Base-by-base conservation (phyloP, 92 coral and sea anemone species). In the Bergia puertoricense region DNA sequence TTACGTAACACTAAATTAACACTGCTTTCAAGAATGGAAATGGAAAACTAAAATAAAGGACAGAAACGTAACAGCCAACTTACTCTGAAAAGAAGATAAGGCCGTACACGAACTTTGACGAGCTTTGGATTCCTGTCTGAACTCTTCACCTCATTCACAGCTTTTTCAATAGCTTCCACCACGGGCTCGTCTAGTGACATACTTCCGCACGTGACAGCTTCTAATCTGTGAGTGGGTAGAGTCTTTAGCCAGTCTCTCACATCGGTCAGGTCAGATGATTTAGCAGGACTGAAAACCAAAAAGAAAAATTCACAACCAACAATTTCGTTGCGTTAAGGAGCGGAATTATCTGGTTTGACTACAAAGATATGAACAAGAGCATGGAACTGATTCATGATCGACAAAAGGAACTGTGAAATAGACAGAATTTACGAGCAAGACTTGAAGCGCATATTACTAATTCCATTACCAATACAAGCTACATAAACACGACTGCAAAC, bases 101-200 rank as follows among this genome's bases (percentile, higher is more conserved):
- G 99, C 48, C 98, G 92, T 11, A 97, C 99, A 66, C 98, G 93
- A 36, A 97, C 99, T 94, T 93, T 97, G n/a, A 97, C 98, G 40
- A 82, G 71, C 90, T 97, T 97, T 22, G 92, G 71, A 62, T 73
- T 86, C 80, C 77, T 90, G 50, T 86, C 43, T 3, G 62, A 44
- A 0, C 45, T 43, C 73, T 84, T 78, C 43, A 56, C 23, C 62
- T 81, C 79, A 84, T 74, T 80, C 20, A 97, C 92, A 0, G 91
- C 95, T 51, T 90, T 85, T 88, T 94, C 96, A 7, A 97, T 94
- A 56, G 94, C 95, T 40, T 90, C 93, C 50, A 97, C 86, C 57
- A 95, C 86, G 51, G 98, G 99, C 54, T 97, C 99, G 76, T 97
- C 99, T 37, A 97, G 93, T 16, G 92, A 91, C 30, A 90, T 92